phyloP scores from a whole-genome alignment of 2,113 vertebrate genomes.

The Gasterosteus nipponicus region DNA sequence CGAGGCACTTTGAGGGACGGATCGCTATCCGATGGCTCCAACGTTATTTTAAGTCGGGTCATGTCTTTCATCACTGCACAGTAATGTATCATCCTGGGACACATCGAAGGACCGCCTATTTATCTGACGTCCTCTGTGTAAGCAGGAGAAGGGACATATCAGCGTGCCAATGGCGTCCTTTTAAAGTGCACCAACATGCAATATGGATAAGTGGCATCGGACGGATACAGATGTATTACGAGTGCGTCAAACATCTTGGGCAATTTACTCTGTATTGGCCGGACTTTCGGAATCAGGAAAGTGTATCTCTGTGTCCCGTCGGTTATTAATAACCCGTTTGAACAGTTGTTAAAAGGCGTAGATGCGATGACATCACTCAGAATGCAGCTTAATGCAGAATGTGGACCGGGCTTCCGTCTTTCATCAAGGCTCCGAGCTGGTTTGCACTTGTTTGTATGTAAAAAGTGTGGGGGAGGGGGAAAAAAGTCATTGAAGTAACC shows the following conservation, averaged over 20 bases:
- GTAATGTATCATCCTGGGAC: not conserved
- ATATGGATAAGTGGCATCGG: not conserved
- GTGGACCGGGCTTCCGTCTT: not conserved
- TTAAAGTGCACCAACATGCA: not conserved
- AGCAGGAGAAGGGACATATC: not conserved
- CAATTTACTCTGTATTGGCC: not conserved
- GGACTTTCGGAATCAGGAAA: not conserved
- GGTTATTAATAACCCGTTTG: not conserved
- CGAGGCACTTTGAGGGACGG: not conserved
- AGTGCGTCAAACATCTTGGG: not conserved
- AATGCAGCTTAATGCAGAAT: not conserved
- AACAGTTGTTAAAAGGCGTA: not conserved
- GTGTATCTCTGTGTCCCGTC: not conserved
- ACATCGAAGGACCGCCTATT: not conserved
- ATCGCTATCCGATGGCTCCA: not conserved
- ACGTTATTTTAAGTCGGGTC: not conserved
- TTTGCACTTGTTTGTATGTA: not conserved
- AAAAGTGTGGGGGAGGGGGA: not conserved
- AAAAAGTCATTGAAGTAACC: constrained; percentile 8
- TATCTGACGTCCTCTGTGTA: not conserved
- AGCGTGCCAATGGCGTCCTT: not conserved
- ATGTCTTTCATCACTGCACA: not conserved
- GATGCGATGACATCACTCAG: not conserved
- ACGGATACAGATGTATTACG: not conserved
- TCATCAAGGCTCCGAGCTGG: not conserved